Evolutionary conservation across 1,140 invertebrate species (phyloP), one percentile per base, ranked within the genome.

Genomic region (Pseudomyrmex concolor): DNA sequence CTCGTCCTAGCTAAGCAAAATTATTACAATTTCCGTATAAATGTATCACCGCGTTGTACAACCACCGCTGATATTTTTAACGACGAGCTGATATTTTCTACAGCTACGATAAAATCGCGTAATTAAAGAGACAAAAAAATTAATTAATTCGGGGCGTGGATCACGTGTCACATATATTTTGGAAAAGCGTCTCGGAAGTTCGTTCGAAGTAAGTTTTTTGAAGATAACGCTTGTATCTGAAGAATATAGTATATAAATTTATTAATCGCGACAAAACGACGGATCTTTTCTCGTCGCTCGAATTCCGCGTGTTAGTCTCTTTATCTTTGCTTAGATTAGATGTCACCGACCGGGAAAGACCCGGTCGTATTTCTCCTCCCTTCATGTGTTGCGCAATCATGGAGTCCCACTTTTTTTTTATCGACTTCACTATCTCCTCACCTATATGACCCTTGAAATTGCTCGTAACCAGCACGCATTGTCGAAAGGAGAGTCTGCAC

Each of bases 291-390:
- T 1, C 57, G 43, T 19, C 2, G 19, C 7, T 59, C 43, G n/a
- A 2, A 78, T 48, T 59, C 3, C 2, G 13, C 66, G 1, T 12
- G 2, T 19, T 59, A n/a, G n/a, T 50, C 10, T 13, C 66, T 70
- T 59, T 57, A 22, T 50, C n/a, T 70, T 25, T n/a, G 54, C 43
- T 43, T 43, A 70, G 55, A 80, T 80, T 80, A 80, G 5, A 34
- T 50, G n/a, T 80, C 54, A 22, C 43, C 19, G 43, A 70, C n/a
- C 25, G 55, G 13, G 50, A 13, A 3, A 51, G 48, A 63, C 3
- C 17, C 13, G 15, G 1, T 17, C 10, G 9, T 34, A 57, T 66
- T 64, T 78, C 19, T 13, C 2, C 43, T 8, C 22, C 1, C 7
- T 1, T 48, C 7, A 15, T 8, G 8, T 19, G n/a, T 60, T 50